These are phyloP conservation scores for Conus betulinus DNA, from an alignment of 1,140 invertebrate genomes.

Conservation along the genomic window DNA sequence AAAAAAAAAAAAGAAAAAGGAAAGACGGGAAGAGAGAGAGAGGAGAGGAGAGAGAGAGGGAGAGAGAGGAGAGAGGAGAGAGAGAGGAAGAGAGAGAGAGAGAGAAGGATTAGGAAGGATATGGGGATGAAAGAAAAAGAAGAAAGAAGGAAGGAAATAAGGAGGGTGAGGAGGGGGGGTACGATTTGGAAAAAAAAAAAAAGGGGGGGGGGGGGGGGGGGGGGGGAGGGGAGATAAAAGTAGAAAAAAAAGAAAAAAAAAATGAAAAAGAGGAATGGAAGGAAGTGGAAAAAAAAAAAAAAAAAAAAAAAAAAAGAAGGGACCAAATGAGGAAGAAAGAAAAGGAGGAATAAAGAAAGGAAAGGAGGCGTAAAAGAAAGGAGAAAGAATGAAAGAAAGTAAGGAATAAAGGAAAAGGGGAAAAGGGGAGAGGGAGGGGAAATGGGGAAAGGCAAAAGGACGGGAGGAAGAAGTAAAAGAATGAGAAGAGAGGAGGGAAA, in stretches of 20 bases:
- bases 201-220: no score
- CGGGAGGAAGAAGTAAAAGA: not conserved
- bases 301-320: no score
- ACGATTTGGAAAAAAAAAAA: no score
- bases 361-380: not conserved
- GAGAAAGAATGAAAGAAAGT: conserved; percentile 7
- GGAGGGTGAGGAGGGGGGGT: no score
- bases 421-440: not conserved
- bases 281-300: no score
- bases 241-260: no score
- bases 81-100: conserved; percentile 4
- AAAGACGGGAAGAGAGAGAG: not conserved
- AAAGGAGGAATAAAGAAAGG: not conserved
- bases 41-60: not conserved
- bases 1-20: no score
- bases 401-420: not conserved
- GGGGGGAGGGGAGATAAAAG: no score
- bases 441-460: no score
- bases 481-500: not conserved
- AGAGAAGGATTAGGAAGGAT: not conserved
- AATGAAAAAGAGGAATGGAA: no score
- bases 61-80: not conserved
- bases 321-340: not conserved
- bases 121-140: no score
- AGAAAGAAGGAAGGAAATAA: no score